Conservation (phyloP, 2,888 invertebrate genomes). For the Hypolimnas misippus region DNA sequence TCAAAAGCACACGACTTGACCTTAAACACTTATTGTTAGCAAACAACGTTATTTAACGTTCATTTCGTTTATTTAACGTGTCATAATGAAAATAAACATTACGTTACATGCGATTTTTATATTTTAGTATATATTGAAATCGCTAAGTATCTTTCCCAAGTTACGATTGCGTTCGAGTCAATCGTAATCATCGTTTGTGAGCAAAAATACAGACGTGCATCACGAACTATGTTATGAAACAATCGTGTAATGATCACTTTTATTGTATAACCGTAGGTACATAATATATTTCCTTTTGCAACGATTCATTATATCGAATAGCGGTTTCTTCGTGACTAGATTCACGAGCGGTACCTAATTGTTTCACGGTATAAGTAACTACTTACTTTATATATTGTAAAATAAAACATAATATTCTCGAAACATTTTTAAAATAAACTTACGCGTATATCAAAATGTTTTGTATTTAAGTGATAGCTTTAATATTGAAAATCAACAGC, state of each 20-base stretch:
- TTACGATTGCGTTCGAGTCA: conserved; percentile 19
- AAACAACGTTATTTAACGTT: background rate
- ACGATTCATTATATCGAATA: conserved; percentile 3
- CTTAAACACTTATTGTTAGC: background rate
- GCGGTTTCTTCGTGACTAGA: conserved; percentile 5
- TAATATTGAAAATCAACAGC: too few species aligned
- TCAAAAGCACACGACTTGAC: background rate
- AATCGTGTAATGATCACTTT: conserved; percentile 24
- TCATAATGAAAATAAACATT: conserved; percentile 30
- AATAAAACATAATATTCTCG: too few species aligned
- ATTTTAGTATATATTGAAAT: conserved; percentile 25
- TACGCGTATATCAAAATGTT: too few species aligned
- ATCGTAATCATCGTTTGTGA: conserved; percentile 18
- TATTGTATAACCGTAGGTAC: background rate
- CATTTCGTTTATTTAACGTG: conserved; percentile 11
- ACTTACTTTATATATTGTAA: too few species aligned
- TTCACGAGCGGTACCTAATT: background rate
- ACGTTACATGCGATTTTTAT: conserved; percentile 19
- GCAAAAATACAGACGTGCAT: conserved; percentile 25
- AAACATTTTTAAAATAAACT: too few species aligned
- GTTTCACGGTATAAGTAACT: background rate
- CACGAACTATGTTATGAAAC: conserved; percentile 33
- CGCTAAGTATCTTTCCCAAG: conserved; percentile 20
- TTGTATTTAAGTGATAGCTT: too few species aligned
- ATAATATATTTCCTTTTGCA: conserved; percentile 6